These are phyloP conservation scores for Cydia splendana DNA, from an alignment of 1,140 invertebrate species.

Conservation along the genomic window DNA sequence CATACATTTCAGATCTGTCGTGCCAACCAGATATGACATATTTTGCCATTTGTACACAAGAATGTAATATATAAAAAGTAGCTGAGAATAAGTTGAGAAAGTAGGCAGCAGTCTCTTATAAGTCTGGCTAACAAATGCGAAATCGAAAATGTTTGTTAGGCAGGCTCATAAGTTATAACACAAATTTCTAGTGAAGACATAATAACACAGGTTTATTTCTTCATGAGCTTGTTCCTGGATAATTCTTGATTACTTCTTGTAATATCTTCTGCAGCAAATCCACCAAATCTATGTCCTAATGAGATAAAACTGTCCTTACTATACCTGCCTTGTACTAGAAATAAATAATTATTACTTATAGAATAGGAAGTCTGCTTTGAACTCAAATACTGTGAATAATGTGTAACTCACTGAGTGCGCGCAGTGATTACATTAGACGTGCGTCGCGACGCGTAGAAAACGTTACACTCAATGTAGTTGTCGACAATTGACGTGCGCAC, in stretches of 20 bases:
- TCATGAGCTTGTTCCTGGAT: background rate
- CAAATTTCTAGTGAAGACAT: too few relatives aligned
- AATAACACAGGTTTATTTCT: background rate
- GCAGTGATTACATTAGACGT: conserved; percentile 76
- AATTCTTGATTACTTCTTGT: background rate
- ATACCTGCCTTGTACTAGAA: conserved; percentile 37
- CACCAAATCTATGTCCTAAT: background rate
- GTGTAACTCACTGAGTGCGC: conserved; percentile 77
- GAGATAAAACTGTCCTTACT: background rate
- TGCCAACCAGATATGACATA: too few relatives aligned
- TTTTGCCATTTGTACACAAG: background rate
- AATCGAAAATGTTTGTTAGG: too few relatives aligned
- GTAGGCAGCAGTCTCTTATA: too few relatives aligned
- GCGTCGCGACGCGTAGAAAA: conserved; percentile 68
- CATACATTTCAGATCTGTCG: too few relatives aligned
- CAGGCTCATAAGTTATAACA: too few relatives aligned
- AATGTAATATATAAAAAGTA: background rate
- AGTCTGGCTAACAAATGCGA: too few relatives aligned
- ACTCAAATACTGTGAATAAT: conserved; percentile 73
- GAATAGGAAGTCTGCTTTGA: conserved; percentile 56
- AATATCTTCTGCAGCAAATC: background rate
- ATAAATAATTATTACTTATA: background rate
- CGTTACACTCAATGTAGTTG: conserved; percentile 71
- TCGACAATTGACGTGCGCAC: conserved; percentile 71
- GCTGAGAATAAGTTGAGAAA: background rate